These are phyloP conservation scores for Cryptus viduatorius DNA, from an alignment of 2,888 invertebrate species.

Conservation along the genomic window DNA sequence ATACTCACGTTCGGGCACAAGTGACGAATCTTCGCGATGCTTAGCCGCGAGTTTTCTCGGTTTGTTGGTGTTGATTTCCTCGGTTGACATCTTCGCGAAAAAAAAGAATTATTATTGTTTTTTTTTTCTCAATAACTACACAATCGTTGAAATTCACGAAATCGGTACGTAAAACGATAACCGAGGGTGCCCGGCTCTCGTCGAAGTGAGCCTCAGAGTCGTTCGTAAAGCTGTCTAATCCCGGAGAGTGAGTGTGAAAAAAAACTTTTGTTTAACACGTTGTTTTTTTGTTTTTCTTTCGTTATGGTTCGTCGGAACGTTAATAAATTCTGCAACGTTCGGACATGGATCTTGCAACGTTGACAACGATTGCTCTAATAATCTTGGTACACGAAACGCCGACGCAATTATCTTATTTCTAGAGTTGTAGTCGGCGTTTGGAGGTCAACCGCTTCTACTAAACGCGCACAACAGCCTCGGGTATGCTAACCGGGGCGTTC, in stretches of 20 bases:
- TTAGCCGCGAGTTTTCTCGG: constrained; percentile 50
- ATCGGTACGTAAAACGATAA: not conserved
- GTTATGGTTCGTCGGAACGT: not conserved
- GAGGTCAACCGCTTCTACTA: constrained; percentile 26
- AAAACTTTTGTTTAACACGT: constrained; percentile 1
- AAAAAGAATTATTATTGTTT: not conserved
- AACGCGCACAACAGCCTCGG: not conserved
- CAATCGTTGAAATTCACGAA: not conserved
- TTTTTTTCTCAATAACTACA: not conserved
- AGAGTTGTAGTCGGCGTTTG: not conserved
- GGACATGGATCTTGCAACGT: not conserved
- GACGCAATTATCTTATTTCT: not conserved
- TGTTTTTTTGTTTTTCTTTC: not conserved
- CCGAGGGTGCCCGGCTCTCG: constrained; percentile 41
- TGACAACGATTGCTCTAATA: not conserved
- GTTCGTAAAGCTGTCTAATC: constrained; percentile 70
- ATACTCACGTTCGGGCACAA: constrained; percentile 65
- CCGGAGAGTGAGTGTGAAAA: constrained; percentile 69
- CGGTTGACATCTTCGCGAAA: constrained; percentile 42
- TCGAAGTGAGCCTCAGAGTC: constrained; percentile 21
- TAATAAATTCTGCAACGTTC: constrained; percentile 49
- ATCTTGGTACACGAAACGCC: not conserved
- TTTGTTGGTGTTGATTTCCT: constrained; percentile 36
- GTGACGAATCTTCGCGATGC: constrained; percentile 66
- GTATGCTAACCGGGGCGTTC: not conserved